phyloP scores from a whole-genome alignment of 2,113 vertebrate genomes.

The Ahaetulla prasina region DNA sequence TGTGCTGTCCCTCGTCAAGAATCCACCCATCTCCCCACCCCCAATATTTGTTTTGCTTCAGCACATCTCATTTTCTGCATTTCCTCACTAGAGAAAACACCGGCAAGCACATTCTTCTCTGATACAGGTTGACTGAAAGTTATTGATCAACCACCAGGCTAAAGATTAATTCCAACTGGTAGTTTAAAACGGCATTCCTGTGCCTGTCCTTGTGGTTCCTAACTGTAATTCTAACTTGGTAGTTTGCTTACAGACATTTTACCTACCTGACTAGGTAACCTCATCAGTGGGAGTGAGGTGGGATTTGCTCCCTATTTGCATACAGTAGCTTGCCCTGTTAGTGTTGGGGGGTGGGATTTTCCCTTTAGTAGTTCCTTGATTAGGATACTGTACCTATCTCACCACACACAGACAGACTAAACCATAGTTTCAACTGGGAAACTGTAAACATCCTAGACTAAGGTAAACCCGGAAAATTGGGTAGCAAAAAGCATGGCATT shows the following conservation, averaged over 20 bases:
- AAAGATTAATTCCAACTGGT: neutral
- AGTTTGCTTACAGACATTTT: neutral
- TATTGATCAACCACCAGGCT: neutral
- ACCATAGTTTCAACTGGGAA: too few species aligned
- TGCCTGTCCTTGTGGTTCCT: neutral
- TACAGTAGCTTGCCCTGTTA: neutral
- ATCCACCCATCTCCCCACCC: neutral
- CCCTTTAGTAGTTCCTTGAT: too few species aligned
- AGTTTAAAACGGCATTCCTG: neutral
- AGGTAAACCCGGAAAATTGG: neutral
- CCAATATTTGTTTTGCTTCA: neutral
- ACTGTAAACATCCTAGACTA: too few species aligned
- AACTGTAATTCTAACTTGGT: neutral
- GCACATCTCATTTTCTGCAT: neutral
- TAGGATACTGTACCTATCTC: too few species aligned
- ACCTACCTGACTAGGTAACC: neutral
- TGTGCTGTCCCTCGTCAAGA: neutral
- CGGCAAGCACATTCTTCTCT: neutral
- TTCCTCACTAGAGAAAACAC: neutral
- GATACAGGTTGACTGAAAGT: neutral
- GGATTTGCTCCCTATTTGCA: neutral
- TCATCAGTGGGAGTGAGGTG: neutral
- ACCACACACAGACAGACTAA: too few species aligned
- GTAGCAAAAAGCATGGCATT: neutral
- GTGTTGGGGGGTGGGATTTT: neutral